Conservation (phyloP, 2,888 invertebrate genomes). For the Arrhopalites spinosus region DNA sequence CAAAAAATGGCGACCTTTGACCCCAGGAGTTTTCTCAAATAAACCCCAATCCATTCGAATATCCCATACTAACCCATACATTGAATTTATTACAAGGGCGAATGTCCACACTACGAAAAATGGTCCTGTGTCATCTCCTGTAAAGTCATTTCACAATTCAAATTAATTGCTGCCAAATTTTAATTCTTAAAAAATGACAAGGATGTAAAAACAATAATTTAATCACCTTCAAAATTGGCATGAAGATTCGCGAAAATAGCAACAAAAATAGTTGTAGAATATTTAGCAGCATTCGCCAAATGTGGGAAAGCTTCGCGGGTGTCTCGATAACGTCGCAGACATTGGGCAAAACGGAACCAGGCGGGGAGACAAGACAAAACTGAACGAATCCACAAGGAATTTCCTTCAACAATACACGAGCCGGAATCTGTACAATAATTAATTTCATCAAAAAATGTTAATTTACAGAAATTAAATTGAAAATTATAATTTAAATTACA, state of each 20-base stretch:
- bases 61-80: conserved; percentile 97
- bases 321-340: conserved; percentile 91
- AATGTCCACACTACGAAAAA: conserved; percentile 89
- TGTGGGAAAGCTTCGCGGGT: conserved; percentile 93
- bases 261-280: conserved; percentile 95
- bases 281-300: conserved; percentile 96
- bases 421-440: conserved; percentile 64
- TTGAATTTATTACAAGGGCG: conserved; percentile 82
- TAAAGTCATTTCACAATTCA: background rate
- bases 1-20: conserved; percentile 86
- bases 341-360: conserved; percentile 92
- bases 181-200: background rate
- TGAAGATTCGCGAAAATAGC: conserved; percentile 81
- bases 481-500: no score
- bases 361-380: conserved; percentile 89
- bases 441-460: no score
- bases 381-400: conserved; percentile 76
- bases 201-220: no score
- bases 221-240: conserved; percentile 68
- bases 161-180: background rate
- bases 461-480: no score
- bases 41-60: conserved; percentile 99
- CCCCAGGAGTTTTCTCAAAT: conserved; percentile 86
- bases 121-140: background rate
- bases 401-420: conserved; percentile 68